Base-by-base conservation (phyloP, 1,140 invertebrate genomes). In the Zophobas atratus region DNA sequence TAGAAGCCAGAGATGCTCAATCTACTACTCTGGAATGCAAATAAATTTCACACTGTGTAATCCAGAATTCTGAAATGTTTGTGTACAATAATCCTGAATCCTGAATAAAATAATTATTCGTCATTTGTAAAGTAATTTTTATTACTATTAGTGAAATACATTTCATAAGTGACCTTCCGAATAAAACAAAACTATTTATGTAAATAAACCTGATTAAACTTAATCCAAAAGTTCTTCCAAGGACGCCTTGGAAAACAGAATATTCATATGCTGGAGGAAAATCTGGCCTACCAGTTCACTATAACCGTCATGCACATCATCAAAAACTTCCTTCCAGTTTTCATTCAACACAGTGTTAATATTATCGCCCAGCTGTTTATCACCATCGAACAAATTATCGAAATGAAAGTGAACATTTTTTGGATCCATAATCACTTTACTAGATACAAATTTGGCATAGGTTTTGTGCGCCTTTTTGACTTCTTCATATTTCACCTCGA, bases 271-370 rank as follows among this genome's bases (percentile, higher is more conserved):
- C 4, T 43, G 8, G 43, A 46, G 3, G 8, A 46, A 8, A 46
- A 46, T 46, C 8, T 46, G 3, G 33, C 34, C 32, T 1, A 71
- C 36, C 1, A 34, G 38, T 34, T 55, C 48, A 6, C 56, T 63
- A 36, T 77, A 77, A 55, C 38, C 63, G 20, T 70, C 1, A 33
- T 70, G 67, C 0, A 77, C 49, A 39, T 77, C 75, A 55, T 77
- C 75, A 39, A 77, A 77, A 1, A 77, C 67, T 38, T 67, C 75
- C 8, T 41, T 77, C 75, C 75, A 77, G 33, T 77, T 70, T 6
- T 77, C 75, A 34, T 77, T 77, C 33, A 77, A 38, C 1, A 76
- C 60, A 32, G 38, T 38, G 38, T 76, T 76, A 2, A 76, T 67
- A 38, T 76, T 32, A 6, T 63, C 33, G 39, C 74, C 55, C 5